Evolutionary conservation across 2,113 vertebrate genomes (phyloP), one percentile per base, ranked within the genome.

Genomic region (Mugil cephalus): DNA sequence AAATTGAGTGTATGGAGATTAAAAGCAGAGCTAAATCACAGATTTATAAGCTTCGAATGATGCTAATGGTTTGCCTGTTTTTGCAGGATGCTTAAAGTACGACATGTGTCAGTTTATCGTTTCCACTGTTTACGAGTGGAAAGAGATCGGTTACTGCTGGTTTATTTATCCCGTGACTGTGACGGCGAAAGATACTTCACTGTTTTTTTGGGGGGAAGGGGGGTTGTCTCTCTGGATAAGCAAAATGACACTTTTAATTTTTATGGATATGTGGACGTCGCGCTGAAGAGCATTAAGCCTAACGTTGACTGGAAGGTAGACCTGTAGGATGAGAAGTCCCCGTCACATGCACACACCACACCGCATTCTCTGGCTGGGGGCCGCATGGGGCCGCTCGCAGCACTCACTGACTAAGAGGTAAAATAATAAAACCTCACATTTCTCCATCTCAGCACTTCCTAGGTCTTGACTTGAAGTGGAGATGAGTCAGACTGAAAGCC

Each of bases 401-500:
- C 35, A 52, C 40, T 68, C 39, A 80, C 60, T 79, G 83, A 82
- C 74, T 77, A 62, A 78, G 85, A 87, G 76, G 69, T 85, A 72
- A 87, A 85, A 83, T 63, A 83, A 73, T 72, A 59, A 61, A 47
- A 36, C 58, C 71, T 51, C 79, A 64, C 69, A 48, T 82, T 83
- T 80, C 77, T 84, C 65, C 55, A 51, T 81, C 77, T 87, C 82
- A 87, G 70, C 85, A 82, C 24, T 87, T 76, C 71, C 70, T 64
- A 64, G 69, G 68, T 75, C 77, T 71, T 70, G 69, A 80, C 75
- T 70, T 78, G 73, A 84, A 87, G 77, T 70, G 65, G 59, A 48
- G 68, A 82, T 88, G 90, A 92, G 84, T 92, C 84, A 93, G 68
- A 88, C 39, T 38, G 72, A 74, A 87, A 91, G 85, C 84, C 74